phyloP scores from a whole-genome alignment of 2,113 vertebrate genomes.

The Halcyon malimbica region DNA sequence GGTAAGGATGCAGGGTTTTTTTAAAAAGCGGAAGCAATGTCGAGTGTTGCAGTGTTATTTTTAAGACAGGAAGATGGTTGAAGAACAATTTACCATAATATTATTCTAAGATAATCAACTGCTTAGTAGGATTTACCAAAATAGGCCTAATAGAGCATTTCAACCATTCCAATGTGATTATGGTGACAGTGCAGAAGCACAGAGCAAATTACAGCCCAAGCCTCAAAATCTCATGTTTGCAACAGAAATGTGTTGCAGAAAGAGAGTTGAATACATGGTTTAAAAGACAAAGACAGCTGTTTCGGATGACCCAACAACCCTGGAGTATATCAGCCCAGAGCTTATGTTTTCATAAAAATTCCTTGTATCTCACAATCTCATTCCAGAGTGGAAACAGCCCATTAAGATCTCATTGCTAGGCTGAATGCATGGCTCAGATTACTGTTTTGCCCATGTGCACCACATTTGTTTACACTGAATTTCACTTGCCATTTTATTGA shows the following conservation, averaged over 20 bases:
- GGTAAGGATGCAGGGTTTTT: neutral
- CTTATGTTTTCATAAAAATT: conserved; percentile 35
- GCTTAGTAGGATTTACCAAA: neutral
- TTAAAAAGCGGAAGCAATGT: neutral
- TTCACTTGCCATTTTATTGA: conserved; percentile 48
- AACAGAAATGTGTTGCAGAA: neutral
- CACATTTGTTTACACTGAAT: conserved; percentile 36
- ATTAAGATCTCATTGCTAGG: conserved; percentile 37
- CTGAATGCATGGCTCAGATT: neutral
- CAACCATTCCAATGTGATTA: neutral
- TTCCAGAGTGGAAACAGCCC: conserved; percentile 16
- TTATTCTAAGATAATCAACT: neutral
- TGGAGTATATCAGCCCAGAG: neutral
- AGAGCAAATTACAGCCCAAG: neutral
- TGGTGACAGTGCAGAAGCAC: neutral
- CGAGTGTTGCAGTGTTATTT: neutral
- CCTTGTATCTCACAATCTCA: neutral
- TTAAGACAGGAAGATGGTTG: neutral
- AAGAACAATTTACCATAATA: neutral
- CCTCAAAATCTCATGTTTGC: neutral
- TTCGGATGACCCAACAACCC: neutral
- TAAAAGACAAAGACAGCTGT: neutral
- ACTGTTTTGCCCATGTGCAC: conserved; percentile 20
- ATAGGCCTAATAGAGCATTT: neutral
- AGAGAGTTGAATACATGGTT: neutral